phyloP scores from a whole-genome alignment of 2,888 invertebrate genomes.

The Andricus curvator region DNA sequence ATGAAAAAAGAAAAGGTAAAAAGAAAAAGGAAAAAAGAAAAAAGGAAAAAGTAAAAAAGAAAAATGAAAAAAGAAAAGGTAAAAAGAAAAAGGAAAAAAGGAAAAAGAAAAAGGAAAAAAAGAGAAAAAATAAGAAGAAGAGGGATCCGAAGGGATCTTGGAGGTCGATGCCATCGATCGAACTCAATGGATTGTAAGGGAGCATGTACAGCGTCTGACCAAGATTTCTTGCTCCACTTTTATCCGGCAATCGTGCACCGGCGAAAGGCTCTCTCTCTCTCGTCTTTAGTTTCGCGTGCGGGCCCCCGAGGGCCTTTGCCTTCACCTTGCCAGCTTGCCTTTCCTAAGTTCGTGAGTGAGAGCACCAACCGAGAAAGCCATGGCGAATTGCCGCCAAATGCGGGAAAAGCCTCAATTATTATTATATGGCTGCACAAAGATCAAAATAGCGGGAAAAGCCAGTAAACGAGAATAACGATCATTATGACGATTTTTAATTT shows the following conservation, averaged over 20 bases:
- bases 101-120: too few relatives aligned
- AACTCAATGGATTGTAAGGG: constrained; percentile 35
- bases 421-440: not conserved
- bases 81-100: too few relatives aligned
- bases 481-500: too few relatives aligned
- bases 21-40: not conserved
- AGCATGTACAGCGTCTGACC: constrained; percentile 31
- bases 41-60: too few relatives aligned
- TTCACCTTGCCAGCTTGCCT: constrained; percentile 58
- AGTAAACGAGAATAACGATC: too few relatives aligned
- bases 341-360: constrained; percentile 35
- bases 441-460: too few relatives aligned
- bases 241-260: constrained; percentile 19
- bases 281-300: constrained; percentile 21
- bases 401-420: constrained; percentile 31
- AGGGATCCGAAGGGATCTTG: constrained; percentile 1
- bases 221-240: constrained; percentile 40
- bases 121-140: not conserved
- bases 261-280: constrained; percentile 38
- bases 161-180: constrained; percentile 35
- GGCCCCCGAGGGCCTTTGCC: constrained; percentile 52
- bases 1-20: not conserved
- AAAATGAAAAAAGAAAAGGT: too few relatives aligned
- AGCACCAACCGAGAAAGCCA: constrained; percentile 20
- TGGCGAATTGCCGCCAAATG: constrained; percentile 17